Conservation (phyloP, 2,113 vertebrate species). For the Hemicordylus capensis region DNA sequence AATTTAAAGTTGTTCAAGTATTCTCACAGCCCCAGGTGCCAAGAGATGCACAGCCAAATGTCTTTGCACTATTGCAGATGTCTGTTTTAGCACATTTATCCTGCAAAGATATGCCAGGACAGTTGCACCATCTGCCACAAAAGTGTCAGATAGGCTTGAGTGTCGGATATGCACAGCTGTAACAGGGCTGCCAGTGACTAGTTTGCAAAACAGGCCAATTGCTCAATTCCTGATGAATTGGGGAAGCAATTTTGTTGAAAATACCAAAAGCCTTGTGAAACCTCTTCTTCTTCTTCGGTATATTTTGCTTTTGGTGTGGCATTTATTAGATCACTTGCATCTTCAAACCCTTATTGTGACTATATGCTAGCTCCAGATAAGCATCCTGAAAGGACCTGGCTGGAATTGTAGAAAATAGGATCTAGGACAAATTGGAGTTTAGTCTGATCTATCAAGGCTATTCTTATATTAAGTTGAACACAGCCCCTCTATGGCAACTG, state of each 20-base stretch:
- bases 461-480: no score
- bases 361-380: no score
- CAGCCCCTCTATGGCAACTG: no score
- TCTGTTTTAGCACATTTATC: neutral
- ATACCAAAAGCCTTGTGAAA: neutral
- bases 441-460: no score
- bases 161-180: conserved; percentile 50
- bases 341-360: no score
- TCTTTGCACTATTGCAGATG: conserved; percentile 38
- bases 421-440: no score
- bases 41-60: conserved; percentile 30
- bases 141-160: conserved; percentile 49
- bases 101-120: conserved; percentile 53
- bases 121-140: conserved; percentile 57
- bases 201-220: conserved; percentile 55
- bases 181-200: conserved; percentile 49
- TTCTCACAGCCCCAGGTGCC: conserved; percentile 40
- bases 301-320: neutral
- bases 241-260: conserved; percentile 1
- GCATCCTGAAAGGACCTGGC: no score
- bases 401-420: no score
- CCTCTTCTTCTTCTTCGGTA: neutral
- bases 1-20: conserved; percentile 46
- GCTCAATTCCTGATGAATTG: conserved; percentile 36
- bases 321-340: no score